Evolutionary conservation across 2,797 vertebrate genomes (phyloP).

Genomic region (Gambelia wislizenii): DNA sequence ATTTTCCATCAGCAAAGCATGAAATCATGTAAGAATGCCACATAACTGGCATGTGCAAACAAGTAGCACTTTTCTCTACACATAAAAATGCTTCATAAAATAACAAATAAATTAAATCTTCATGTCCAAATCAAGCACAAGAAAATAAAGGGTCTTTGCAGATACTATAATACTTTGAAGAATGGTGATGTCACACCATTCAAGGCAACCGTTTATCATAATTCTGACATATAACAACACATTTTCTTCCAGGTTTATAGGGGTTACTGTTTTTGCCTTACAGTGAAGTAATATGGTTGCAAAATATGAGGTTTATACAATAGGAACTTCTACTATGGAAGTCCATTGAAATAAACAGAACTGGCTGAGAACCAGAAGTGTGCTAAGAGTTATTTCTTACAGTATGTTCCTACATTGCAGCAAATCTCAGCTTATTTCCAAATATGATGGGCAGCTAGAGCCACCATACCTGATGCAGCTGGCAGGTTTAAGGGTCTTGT

Average conservation of each 20-base stretch:
- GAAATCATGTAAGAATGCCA: constrained; percentile 95
- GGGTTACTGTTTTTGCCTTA: constrained; percentile 34
- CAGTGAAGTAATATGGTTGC: constrained; percentile 51
- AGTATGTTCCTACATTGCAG: background rate
- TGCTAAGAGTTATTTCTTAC: background rate
- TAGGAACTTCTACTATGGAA: background rate
- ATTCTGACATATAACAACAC: constrained; percentile 52
- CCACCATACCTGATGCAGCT: background rate
- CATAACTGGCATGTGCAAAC: constrained; percentile 90
- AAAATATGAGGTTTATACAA: background rate
- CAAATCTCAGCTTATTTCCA: background rate
- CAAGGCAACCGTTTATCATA: constrained; percentile 50
- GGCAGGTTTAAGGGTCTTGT: background rate
- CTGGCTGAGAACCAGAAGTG: background rate
- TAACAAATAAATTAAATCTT: constrained; percentile 87
- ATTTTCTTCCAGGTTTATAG: constrained; percentile 55
- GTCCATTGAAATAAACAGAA: background rate
- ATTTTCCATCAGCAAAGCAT: constrained; percentile 99
- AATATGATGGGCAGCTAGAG: background rate
- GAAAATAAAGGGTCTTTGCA: constrained; percentile 64
- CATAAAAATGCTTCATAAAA: constrained; percentile 85
- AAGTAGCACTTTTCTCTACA: constrained; percentile 84
- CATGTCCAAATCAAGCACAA: constrained; percentile 80
- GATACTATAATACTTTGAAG: constrained; percentile 65
- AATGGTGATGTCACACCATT: constrained; percentile 44